phyloP scores from a whole-genome alignment of 92 coral and sea anemone species.

The Epizoanthus stellaris region DNA sequence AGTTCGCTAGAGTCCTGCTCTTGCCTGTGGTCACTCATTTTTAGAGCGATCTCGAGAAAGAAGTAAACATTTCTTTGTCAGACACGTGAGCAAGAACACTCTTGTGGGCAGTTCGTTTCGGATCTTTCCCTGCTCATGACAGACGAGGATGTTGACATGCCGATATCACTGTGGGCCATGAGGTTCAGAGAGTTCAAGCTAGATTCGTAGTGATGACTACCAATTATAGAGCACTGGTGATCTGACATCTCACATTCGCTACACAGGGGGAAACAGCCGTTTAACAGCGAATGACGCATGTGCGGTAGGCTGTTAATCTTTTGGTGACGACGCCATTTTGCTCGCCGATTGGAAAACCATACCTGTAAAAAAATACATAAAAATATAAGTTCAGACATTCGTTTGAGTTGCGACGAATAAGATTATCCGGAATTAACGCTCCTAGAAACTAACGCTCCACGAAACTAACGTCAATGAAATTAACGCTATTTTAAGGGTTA shows the following conservation, averaged over 20 bases:
- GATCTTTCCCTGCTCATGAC: conserved; percentile 32
- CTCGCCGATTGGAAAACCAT: conserved; percentile 99
- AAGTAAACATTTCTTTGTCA: conserved; percentile 3
- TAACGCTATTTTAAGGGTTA: no score
- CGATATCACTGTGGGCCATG: conserved; percentile 51
- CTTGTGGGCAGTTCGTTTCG: conserved; percentile 67
- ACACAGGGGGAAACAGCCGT: conserved; percentile 95
- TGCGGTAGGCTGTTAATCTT: conserved; percentile 94
- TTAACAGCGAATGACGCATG: conserved; percentile 88
- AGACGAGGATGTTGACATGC: conserved; percentile 33
- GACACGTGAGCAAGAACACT: conserved; percentile 85
- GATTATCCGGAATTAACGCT: no score
- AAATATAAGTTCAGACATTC: background rate
- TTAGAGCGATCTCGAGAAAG: background rate
- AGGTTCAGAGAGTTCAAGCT: conserved; percentile 70
- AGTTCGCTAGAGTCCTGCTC: conserved; percentile 8
- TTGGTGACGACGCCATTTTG: conserved; percentile 99
- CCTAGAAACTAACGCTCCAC: no score
- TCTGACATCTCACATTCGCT: conserved; percentile 94
- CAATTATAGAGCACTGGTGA: conserved; percentile 79
- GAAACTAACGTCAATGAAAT: no score
- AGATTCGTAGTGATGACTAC: conserved; percentile 76
- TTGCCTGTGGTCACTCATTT: background rate
- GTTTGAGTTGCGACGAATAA: no score
- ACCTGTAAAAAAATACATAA: conserved; percentile 69